Base-by-base conservation (phyloP, 2,113 vertebrate genomes). In the Setophaga kirtlandii region DNA sequence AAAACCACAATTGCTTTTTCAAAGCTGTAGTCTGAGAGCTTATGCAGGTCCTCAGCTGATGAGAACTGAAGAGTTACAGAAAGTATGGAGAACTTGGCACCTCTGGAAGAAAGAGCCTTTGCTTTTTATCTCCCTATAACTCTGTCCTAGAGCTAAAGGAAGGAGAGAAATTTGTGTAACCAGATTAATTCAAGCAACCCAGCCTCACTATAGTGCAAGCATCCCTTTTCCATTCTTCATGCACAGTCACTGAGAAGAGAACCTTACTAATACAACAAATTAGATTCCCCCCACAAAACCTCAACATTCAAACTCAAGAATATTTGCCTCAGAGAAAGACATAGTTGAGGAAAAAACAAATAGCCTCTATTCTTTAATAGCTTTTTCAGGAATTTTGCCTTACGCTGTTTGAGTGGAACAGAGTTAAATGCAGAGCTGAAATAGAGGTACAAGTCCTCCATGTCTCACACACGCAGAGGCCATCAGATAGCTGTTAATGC, bases 131-230 rank as follows among this genome's bases (percentile, higher is more conserved):
- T 27, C 24, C 4, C 12, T 49, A 3, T 18, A 69, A 39, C 22
- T 84, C 42, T 64, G n/a, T n/a, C 28, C 49, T 39, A 17, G 4
- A 56, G 22, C 24, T 37, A 69, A 76, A 53, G 31, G 10, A 11
- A 63, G 15, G 21, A 68, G 24, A 1, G 3, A 13, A 78, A 30
- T 23, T 67, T 55, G 12, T n/a, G 23, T 11, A 63, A 47, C 8
- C 17, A 55, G 19, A 27, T 30, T 30, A 50, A 69, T 62, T 46
- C 80, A 86, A 56, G 12, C 15, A 78, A 56, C 6, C 3, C 49
- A 79, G 18, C 37, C 9, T 33, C 50, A n/a, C 19, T 2, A 1
- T 1, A 2, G 23, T 9, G n/a, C 23, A 55, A 68, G 19, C 10
- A 20, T 18, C 11, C 27, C 69, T 23, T 76, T 70, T 58, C 41